Evolutionary conservation across 1,140 invertebrate genomes (phyloP).

Genomic region (Cyrtorhinus lividipennis): DNA sequence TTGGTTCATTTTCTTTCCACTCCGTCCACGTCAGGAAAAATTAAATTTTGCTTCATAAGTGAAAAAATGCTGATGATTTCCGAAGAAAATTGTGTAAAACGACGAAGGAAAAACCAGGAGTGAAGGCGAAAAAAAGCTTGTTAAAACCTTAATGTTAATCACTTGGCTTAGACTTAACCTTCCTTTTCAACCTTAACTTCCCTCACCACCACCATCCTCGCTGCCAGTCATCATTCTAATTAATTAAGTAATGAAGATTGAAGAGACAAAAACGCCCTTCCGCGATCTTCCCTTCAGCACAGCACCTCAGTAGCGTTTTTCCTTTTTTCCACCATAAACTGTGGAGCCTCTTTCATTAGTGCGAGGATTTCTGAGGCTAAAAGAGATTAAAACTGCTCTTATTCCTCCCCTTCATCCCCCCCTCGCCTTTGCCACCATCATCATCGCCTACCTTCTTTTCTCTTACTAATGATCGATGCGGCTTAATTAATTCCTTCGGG

Average conservation of each 20-base stretch:
- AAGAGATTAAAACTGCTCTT: neutral
- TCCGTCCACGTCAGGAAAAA: too few species aligned
- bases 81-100: neutral
- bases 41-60: neutral
- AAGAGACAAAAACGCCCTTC: neutral
- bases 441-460: too few species aligned
- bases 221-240: neutral
- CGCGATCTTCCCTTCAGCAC: too few species aligned
- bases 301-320: neutral
- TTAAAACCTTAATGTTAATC: neutral
- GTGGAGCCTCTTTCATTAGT: neutral
- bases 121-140: neutral
- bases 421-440: too few species aligned
- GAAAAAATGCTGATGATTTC: neutral
- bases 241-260: neutral
- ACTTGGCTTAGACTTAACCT: neutral
- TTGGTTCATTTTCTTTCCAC: too few species aligned
- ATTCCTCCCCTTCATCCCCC: neutral
- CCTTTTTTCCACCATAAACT: too few species aligned
- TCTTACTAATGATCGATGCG: neutral
- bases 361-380: neutral
- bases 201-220: neutral
- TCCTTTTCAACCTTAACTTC: neutral
- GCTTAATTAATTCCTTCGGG: neutral
- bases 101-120: too few species aligned